Base-by-base conservation (phyloP, 2,888 invertebrate species). In the Dione vanillae region DNA sequence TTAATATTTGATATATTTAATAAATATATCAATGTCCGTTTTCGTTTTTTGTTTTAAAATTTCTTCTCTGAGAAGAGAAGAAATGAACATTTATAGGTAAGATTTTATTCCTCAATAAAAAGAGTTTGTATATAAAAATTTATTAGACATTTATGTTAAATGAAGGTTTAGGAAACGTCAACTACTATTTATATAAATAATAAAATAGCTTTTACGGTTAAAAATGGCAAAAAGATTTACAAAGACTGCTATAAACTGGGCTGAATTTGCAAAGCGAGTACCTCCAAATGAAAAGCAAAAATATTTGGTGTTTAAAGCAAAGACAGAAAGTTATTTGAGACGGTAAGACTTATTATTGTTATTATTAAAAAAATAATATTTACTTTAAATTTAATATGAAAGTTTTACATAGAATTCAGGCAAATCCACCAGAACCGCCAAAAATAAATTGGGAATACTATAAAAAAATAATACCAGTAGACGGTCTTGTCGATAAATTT, bases 371-470 rank as follows among this genome's bases (percentile, higher is more conserved):
- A 20, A 2, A 27, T 47, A 19, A 20, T 41, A 27, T 35, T 20
- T 51, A 16, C 35, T 27, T 27, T 3, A 12, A 27, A 20, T 5
- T 37, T 43, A 27, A 12, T 5, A 14, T 16, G 5, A 27, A 27
- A 54, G 10, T 10, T 51, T 49, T 43, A 74, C 79, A 51, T 64
- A 92, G 92, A 59, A 87, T 92, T 0, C 72, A 76, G 20, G 76
- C 84, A 3, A 85, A 81, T 72, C 91, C 92, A 0, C 76, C 82
- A 0, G 84, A 85, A 27, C 82, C 88, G 1, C 92, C 92, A 0
- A 82, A 84, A 78, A 91, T 93, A 35, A 79, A 92, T 56, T 93
- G 92, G 92, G 89, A 84, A 0, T 74, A 78, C 9, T 92, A 90
- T 73, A 75, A 82, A 16, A 89, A 89, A 70, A 43, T 74, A 0